Percentiles rank a stretch among this genome's conserved stretches.
Conservation (phyloP, 2,888 invertebrate species). For the Thecocarcelia acutangulata region DNA sequence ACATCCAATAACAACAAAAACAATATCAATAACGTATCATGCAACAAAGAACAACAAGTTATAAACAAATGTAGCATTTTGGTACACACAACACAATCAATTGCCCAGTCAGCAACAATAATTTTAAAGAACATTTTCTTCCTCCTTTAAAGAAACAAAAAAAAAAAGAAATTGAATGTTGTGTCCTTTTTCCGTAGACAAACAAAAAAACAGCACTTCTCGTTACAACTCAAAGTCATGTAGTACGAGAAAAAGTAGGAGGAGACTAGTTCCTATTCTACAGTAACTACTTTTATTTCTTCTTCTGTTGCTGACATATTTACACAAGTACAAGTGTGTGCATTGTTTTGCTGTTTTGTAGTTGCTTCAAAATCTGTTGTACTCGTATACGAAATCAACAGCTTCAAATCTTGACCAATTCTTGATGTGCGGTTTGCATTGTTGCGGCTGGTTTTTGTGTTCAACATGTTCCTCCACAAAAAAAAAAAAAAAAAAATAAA, state of each 20-base stretch:
- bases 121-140: conserved; percentile 44
- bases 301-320: conserved; percentile 21
- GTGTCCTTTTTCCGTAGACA: conserved; percentile 24
- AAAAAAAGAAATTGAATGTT: conserved; percentile 21
- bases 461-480: conserved; percentile 38
- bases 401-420: conserved; percentile 66
- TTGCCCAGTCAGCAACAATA: conserved; percentile 51
- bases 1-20: conserved; percentile 43
- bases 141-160: neutral
- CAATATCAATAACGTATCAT: conserved; percentile 3
- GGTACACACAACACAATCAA: conserved; percentile 4
- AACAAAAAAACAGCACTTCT: conserved; percentile 6
- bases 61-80: conserved; percentile 33
- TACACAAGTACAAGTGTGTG: conserved; percentile 1
- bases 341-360: conserved; percentile 21
- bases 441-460: conserved; percentile 63
- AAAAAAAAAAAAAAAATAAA: conserved; percentile 16
- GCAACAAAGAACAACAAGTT: conserved; percentile 5
- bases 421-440: conserved; percentile 66
- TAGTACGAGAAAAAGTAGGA: conserved; percentile 26
- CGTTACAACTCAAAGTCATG: conserved; percentile 43
- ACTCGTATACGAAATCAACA: conserved; percentile 51
- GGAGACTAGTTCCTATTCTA: conserved; percentile 39
- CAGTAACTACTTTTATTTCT: conserved; percentile 8
- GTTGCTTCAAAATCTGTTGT: conserved; percentile 21